A percentile compares a stretch with the other conserved stretches of the same genome.
Conservation (phyloP, 2,113 vertebrate species). For the Polypterus senegalus region DNA sequence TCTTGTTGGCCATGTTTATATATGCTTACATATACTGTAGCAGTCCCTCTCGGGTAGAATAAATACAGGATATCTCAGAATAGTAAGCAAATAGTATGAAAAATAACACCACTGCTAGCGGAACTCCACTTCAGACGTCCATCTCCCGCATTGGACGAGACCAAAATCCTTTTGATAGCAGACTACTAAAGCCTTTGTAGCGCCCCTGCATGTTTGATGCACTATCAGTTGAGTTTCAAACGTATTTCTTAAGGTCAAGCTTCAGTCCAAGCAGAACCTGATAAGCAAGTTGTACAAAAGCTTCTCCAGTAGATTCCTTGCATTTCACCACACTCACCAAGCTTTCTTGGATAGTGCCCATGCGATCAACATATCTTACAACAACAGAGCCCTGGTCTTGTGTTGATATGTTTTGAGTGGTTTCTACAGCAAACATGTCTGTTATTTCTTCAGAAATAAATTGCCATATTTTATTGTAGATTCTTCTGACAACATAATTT, state of each 20-base stretch:
- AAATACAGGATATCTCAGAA: no score
- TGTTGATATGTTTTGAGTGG: constrained; percentile 10
- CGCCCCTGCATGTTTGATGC: constrained; percentile 17
- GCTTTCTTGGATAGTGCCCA: constrained; percentile 8
- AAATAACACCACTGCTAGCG: no score
- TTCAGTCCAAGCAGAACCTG: constrained; percentile 1
- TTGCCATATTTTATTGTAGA: constrained; percentile 10
- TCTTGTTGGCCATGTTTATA: no score
- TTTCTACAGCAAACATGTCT: constrained; percentile 17
- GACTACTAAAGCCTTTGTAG: neutral
- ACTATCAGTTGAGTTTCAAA: constrained; percentile 13
- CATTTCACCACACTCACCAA: constrained; percentile 9
- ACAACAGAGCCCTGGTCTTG: constrained; percentile 4
- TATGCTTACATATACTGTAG: no score
- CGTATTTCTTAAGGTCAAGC: constrained; percentile 12
- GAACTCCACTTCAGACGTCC: no score
- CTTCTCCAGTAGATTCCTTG: constrained; percentile 5
- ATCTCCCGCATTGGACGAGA: no score
- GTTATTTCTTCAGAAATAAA: constrained; percentile 4
- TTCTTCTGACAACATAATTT: constrained; percentile 9
- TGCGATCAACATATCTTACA: neutral
- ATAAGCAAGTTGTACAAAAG: constrained; percentile 8
- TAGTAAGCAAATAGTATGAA: no score
- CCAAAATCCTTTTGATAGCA: constrained; percentile 9
- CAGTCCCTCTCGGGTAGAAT: no score